These are phyloP conservation scores for Drosophila multiciliata DNA, from an alignment of 2,888 invertebrate species.

Conservation along the genomic window DNA sequence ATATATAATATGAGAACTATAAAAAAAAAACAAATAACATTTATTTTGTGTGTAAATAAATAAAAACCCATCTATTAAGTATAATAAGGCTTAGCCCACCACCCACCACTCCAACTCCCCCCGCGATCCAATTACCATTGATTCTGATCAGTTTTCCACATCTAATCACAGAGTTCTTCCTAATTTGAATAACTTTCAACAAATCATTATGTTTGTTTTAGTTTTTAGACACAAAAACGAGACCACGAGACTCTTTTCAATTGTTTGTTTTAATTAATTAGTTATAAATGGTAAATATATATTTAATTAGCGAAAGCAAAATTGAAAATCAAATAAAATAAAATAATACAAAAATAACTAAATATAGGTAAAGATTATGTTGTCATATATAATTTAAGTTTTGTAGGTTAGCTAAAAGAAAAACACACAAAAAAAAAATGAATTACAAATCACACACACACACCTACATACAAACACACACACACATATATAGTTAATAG, in stretches of 20 bases:
- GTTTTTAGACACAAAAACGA: constrained; percentile 49
- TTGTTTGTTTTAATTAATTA: constrained; percentile 64
- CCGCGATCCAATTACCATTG: constrained; percentile 5
- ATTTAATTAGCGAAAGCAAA: constrained; percentile 49
- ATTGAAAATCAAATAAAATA: constrained; percentile 46
- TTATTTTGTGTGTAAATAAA: constrained; percentile 20
- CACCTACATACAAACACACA: constrained; percentile 19
- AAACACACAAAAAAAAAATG: not conserved
- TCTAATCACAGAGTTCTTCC: constrained; percentile 74
- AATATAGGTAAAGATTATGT: constrained; percentile 60
- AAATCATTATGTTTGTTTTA: constrained; percentile 38
- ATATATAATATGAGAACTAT: constrained; percentile 41
- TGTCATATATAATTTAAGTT: constrained; percentile 74
- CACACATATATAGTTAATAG: constrained; percentile 65
- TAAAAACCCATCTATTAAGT: constrained; percentile 3
- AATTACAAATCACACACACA: constrained; percentile 16
- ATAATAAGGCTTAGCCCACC: constrained; percentile 49
- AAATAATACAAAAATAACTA: constrained; percentile 35
- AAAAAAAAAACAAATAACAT: constrained; percentile 9
- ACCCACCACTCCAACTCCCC: constrained; percentile 10
- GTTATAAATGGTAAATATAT: constrained; percentile 9
- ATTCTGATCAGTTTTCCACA: constrained; percentile 29
- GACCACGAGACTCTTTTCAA: constrained; percentile 75
- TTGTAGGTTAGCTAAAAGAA: constrained; percentile 52
- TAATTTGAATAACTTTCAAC: constrained; percentile 53